These are phyloP conservation scores for Pristionchus arcanus DNA, from an alignment of 2,888 invertebrate genomes.

Conservation along the genomic window DNA sequence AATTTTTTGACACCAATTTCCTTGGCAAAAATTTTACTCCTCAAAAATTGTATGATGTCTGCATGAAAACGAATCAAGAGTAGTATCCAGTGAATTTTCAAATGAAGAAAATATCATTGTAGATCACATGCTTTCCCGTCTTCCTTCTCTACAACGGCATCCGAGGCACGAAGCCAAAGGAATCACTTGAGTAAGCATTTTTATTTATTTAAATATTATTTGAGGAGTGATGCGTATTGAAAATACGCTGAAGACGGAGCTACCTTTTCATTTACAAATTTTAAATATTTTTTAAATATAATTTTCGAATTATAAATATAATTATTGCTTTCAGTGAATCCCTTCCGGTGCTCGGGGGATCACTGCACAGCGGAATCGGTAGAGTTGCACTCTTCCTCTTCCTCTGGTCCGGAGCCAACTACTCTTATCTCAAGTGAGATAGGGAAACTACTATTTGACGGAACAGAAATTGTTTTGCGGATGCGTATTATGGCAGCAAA, in stretches of 20 bases:
- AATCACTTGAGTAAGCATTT: neutral
- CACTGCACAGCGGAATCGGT: constrained; percentile 50
- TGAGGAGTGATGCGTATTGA: too few species aligned
- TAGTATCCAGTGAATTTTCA: neutral
- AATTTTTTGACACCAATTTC: too few species aligned
- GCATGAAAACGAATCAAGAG: neutral
- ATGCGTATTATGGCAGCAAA: too few species aligned
- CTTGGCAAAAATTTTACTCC: too few species aligned
- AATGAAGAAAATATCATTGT: neutral
- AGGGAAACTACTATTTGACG: too few species aligned
- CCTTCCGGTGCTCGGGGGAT: neutral
- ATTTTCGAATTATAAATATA: too few species aligned
- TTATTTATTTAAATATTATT: too few species aligned
- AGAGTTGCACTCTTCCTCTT: constrained; percentile 70
- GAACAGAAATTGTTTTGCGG: too few species aligned
- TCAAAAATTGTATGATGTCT: neutral
- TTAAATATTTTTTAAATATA: neutral
- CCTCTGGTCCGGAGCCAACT: constrained; percentile 74
- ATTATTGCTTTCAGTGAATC: constrained; percentile 52
- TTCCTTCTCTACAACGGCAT: constrained; percentile 60
- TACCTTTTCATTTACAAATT: neutral
- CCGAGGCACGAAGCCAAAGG: neutral
- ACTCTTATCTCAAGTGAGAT: constrained; percentile 68
- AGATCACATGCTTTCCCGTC: constrained; percentile 62
- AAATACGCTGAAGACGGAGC: too few species aligned